These are phyloP conservation scores for Phoeniculus purpureus DNA, from an alignment of 2,797 vertebrate species.

Conservation along the genomic window DNA sequence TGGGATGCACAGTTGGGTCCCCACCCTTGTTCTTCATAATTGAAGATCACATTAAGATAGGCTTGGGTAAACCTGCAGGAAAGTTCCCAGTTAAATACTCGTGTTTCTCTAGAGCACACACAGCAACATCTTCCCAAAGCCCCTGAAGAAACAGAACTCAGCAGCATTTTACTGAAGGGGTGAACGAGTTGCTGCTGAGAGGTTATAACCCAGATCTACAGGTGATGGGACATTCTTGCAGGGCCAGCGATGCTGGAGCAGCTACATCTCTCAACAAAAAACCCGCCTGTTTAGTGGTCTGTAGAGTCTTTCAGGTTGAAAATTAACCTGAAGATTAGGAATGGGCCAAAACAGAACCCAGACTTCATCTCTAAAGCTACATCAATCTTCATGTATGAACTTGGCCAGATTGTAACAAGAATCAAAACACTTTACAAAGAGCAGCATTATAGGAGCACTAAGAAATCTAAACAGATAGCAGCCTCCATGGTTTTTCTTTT, in stretches of 20 bases:
- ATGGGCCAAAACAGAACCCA: background rate
- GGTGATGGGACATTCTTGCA: background rate
- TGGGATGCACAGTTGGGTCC: conserved; percentile 51
- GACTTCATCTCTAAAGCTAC: background rate
- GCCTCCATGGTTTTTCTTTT: background rate
- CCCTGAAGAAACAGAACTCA: background rate
- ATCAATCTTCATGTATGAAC: background rate
- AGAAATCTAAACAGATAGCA: background rate
- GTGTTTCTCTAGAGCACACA: conserved; percentile 3
- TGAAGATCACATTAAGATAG: conserved; percentile 65
- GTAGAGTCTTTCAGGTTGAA: background rate
- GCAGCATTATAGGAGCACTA: background rate
- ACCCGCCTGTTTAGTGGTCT: background rate
- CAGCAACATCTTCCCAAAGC: background rate
- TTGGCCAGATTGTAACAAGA: background rate
- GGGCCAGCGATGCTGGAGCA: background rate
- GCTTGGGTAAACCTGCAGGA: conserved; percentile 56
- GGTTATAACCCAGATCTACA: background rate
- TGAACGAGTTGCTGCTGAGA: background rate
- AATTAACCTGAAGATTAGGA: background rate
- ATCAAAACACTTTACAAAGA: background rate
- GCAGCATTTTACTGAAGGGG: background rate
- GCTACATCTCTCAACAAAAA: background rate
- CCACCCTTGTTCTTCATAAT: conserved; percentile 46
- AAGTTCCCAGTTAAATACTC: conserved; percentile 42